A percentile compares a stretch with the other conserved stretches of the same genome.
These are phyloP conservation scores for Micropoecilia bifurca DNA, from an alignment of 2,797 vertebrate genomes.

Conservation along the genomic window DNA sequence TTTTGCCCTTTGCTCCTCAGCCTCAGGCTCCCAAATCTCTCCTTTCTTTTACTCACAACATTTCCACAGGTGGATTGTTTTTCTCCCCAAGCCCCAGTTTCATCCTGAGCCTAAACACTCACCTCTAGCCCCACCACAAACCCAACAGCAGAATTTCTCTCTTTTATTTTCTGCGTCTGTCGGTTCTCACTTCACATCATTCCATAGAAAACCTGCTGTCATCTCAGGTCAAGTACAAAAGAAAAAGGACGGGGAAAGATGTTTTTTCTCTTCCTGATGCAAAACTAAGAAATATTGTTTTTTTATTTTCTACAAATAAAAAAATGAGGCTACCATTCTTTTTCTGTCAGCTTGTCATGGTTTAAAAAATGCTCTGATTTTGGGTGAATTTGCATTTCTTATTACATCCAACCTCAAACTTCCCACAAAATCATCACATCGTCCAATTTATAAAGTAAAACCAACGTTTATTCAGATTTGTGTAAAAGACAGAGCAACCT, in stretches of 20 bases:
- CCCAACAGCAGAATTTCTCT: slow-evolving; percentile 13
- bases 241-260: slow-evolving; percentile 3
- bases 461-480: not conserved
- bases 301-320: not conserved
- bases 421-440: not conserved
- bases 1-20: slow-evolving; percentile 13
- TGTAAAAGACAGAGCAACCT: not conserved
- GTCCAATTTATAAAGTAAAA: not conserved
- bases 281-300: not conserved
- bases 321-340: not conserved
- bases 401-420: not conserved
- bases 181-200: slow-evolving; percentile 36
- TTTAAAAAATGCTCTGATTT: not conserved
- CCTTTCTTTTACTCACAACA: slow-evolving; percentile 23
- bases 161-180: slow-evolving; percentile 26
- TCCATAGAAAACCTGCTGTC: slow-evolving; percentile 27
- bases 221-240: slow-evolving; percentile 27
- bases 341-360: not conserved
- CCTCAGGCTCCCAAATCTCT: slow-evolving; percentile 15
- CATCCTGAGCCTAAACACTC: slow-evolving; percentile 27
- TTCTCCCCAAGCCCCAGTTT: slow-evolving; percentile 44
- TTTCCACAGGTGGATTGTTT: slow-evolving; percentile 15
- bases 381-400: slow-evolving; percentile 1
- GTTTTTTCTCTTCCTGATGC: slow-evolving; percentile 18
- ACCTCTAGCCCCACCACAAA: slow-evolving; percentile 14